phyloP scores from a whole-genome alignment of 2,113 vertebrate species.

The Orthonyx spaldingii region DNA sequence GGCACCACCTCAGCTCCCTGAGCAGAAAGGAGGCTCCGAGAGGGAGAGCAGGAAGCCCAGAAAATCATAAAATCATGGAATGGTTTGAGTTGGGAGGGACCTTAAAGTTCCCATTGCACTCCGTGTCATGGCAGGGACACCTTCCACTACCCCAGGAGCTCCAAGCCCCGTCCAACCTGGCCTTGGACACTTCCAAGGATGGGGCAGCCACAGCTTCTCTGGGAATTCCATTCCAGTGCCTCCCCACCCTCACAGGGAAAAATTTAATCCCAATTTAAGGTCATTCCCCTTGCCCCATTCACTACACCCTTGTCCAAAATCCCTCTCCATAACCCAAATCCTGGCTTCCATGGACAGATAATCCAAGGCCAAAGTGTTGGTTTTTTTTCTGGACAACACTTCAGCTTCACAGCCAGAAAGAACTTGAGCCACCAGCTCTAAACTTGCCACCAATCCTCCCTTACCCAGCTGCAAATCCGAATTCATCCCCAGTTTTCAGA shows the following conservation, averaged over 20 bases:
- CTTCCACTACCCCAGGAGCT: rapidly evolving
- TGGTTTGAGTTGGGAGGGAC: neutral
- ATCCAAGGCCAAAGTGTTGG: neutral
- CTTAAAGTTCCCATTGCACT: neutral
- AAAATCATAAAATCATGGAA: too few species aligned
- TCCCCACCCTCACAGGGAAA: neutral
- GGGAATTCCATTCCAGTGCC: neutral
- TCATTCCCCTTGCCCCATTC: neutral
- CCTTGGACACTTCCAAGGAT: neutral
- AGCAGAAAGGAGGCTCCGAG: neutral
- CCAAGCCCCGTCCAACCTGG: neutral
- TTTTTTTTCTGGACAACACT: neutral
- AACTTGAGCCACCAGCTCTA: neutral
- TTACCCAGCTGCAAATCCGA: neutral
- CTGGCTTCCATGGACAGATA: neutral
- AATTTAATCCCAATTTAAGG: neutral
- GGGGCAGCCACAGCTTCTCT: neutral
- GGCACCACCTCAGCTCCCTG: rapidly evolving
- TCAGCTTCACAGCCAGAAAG: neutral
- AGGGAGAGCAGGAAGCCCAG: neutral
- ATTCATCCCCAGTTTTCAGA: neutral
- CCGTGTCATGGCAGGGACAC: neutral
- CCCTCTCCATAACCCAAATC: neutral
- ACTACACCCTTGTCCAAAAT: neutral
- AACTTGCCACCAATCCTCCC: neutral